A percentile compares a stretch with the other conserved stretches of the same genome.
phyloP scores from a whole-genome alignment of 2,797 vertebrate genomes.

The Acanthis flammea region DNA sequence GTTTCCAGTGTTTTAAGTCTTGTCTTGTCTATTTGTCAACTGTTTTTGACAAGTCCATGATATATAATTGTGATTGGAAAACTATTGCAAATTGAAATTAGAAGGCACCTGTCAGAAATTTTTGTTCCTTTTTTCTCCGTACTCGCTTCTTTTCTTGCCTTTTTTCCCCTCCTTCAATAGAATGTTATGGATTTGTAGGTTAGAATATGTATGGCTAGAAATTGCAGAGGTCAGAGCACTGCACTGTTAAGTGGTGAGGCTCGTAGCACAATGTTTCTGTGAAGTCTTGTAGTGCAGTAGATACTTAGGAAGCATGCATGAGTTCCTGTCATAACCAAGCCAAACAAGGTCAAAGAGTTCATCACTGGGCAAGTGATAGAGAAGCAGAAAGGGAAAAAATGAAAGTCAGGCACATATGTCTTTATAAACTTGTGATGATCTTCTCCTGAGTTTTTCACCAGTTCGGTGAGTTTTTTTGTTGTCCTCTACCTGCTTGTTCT shows the following conservation, averaged over 20 bases:
- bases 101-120: background rate
- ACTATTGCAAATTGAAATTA: background rate
- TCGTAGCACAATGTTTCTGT: accelerated
- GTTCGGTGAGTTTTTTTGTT: background rate
- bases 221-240: background rate
- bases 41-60: slow-evolving; percentile 37
- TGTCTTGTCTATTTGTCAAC: slow-evolving; percentile 57
- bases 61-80: slow-evolving; percentile 21
- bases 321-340: background rate
- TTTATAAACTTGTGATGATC: background rate
- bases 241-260: background rate
- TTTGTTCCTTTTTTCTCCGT: background rate
- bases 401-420: background rate
- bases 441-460: background rate
- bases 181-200: background rate
- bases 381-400: background rate
- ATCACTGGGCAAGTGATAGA: background rate
- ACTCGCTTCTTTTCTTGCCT: background rate
- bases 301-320: background rate
- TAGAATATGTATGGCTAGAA: background rate
- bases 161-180: background rate
- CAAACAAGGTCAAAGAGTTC: background rate
- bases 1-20: slow-evolving; percentile 55
- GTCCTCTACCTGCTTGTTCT: background rate
- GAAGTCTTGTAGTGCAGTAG: background rate